A percentile compares a stretch with the other conserved stretches of the same genome.
Conservation (phyloP, 2,797 vertebrate genomes). For the Aselliscus stoliczkanus region DNA sequence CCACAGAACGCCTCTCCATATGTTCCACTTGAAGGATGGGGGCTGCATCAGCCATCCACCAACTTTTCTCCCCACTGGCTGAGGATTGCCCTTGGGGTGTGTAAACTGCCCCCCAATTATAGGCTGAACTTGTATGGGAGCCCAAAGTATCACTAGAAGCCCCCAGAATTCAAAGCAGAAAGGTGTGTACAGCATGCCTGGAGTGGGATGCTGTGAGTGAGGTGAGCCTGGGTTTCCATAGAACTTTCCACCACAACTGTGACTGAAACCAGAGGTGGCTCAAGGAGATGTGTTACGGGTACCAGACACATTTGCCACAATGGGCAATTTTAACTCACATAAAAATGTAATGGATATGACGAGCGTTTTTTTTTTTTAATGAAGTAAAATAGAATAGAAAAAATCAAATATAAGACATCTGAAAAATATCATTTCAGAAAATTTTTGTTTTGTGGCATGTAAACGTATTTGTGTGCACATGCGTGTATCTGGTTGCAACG, state of each 20-base stretch:
- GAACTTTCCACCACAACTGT: background rate
- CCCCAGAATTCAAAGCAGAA: background rate
- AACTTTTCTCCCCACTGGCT: background rate
- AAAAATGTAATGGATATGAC: background rate
- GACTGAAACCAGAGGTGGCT: background rate
- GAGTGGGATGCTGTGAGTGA: fast-evolving
- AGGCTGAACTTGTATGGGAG: background rate
- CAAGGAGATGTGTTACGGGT: too few relatives aligned
- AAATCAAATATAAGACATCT: background rate
- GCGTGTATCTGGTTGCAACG: too few relatives aligned
- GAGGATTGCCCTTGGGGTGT: background rate
- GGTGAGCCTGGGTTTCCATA: background rate
- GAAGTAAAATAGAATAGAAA: background rate
- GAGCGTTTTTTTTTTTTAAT: background rate
- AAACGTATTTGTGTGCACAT: background rate
- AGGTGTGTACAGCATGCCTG: background rate
- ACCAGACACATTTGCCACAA: background rate
- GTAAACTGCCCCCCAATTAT: background rate
- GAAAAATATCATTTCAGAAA: background rate
- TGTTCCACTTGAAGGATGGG: background rate
- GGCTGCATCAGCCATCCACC: background rate
- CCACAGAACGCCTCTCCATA: background rate
- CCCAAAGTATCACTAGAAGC: too few relatives aligned
- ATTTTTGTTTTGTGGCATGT: background rate
- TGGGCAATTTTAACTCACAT: background rate